Percentiles rank a stretch among this genome's conserved stretches.
Conservation (phyloP, 2,797 vertebrate genomes). For the Xiphophorus birchmanni region DNA sequence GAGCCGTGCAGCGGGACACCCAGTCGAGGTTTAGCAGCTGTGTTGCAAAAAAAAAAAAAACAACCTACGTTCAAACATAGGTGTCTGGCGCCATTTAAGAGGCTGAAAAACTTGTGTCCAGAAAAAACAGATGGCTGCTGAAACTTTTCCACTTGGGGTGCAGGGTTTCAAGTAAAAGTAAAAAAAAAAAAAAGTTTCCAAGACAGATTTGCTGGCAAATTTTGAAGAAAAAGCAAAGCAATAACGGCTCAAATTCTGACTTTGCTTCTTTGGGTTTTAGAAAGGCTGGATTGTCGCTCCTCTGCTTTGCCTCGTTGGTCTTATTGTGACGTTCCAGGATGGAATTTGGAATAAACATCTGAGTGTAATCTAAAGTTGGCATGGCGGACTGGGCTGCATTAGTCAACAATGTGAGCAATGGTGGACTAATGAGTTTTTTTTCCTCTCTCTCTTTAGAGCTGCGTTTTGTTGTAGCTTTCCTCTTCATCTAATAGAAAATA, state of each 20-base stretch:
- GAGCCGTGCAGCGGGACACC: constrained; percentile 38
- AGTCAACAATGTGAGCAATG: constrained; percentile 1
- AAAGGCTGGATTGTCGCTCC: neutral
- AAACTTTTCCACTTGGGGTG: constrained; percentile 1
- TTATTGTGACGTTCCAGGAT: neutral
- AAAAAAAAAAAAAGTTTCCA: constrained; percentile 8
- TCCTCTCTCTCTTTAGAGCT: neutral
- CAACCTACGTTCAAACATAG: constrained; percentile 12
- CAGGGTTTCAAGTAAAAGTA: constrained; percentile 13
- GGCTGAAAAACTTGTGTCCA: constrained; percentile 20
- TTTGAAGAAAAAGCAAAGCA: neutral
- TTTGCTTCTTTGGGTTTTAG: neutral
- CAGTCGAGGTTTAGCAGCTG: constrained; percentile 40
- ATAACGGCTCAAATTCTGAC: neutral
- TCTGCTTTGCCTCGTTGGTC: constrained; percentile 2
- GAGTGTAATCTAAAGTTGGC: neutral
- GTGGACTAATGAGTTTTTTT: neutral
- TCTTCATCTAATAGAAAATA: neutral
- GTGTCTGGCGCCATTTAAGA: constrained; percentile 45
- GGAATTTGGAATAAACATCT: neutral
- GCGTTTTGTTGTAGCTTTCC: neutral
- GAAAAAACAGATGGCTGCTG: constrained; percentile 34
- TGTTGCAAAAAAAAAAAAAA: constrained; percentile 31
- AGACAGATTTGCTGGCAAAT: constrained; percentile 1
- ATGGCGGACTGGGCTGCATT: neutral